These are phyloP conservation scores for Pentalonia nigronervosa DNA, from an alignment of 1,140 invertebrate genomes.

Conservation along the genomic window DNA sequence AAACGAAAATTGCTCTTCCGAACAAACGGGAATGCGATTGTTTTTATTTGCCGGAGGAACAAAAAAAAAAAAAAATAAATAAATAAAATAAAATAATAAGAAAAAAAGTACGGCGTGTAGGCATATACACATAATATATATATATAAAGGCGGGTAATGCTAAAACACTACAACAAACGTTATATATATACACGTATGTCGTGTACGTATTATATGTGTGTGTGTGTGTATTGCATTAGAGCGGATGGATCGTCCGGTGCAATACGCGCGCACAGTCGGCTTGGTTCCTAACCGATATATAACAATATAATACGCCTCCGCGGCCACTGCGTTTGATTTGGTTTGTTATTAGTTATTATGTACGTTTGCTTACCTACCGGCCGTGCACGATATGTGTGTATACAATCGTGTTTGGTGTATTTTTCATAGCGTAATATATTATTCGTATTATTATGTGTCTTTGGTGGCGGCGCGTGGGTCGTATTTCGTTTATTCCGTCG, in stretches of 20 bases:
- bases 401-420: neutral
- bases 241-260: neutral
- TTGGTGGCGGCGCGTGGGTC: neutral
- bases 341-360: neutral
- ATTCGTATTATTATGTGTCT: neutral
- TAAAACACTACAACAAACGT: neutral
- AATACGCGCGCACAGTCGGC: neutral
- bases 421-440: neutral
- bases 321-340: neutral
- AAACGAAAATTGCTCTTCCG: conserved; percentile 23
- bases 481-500: neutral
- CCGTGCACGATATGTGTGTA: too few species aligned
- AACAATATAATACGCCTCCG: neutral
- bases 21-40: conserved; percentile 6
- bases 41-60: neutral
- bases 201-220: neutral
- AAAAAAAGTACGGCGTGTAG: neutral
- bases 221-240: neutral
- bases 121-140: neutral
- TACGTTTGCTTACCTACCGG: neutral
- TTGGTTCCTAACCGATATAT: neutral
- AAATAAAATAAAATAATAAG: neutral
- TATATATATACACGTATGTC: neutral
- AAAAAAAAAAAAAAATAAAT: neutral
- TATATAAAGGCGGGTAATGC: neutral